Evolutionary conservation across 2,888 invertebrate genomes (phyloP).

Genomic region (Nemotelus pantherinus): DNA sequence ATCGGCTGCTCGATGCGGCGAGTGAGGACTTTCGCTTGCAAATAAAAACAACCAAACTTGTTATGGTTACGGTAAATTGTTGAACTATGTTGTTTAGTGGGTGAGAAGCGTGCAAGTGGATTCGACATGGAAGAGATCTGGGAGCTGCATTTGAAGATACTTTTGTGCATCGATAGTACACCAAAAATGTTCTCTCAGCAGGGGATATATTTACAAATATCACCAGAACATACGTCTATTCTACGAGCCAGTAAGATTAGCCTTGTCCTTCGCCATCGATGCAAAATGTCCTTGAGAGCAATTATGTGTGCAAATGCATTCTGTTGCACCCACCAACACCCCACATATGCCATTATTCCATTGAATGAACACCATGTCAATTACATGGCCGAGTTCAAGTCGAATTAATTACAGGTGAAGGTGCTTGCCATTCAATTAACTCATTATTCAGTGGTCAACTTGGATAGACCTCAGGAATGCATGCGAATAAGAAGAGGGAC

Average conservation of each 20-base stretch:
- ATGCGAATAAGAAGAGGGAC: constrained; percentile 15
- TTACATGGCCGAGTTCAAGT: constrained; percentile 35
- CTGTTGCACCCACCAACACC: not conserved
- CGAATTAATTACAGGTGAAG: constrained; percentile 46
- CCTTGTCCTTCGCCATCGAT: constrained; percentile 28
- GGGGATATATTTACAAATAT: no score
- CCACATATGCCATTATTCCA: constrained; percentile 4
- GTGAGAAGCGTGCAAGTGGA: not conserved
- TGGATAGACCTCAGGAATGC: constrained; percentile 32
- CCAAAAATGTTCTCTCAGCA: not conserved
- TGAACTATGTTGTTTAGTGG: constrained; percentile 4
- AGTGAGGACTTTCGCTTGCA: not conserved
- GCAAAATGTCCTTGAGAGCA: not conserved
- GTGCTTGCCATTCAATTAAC: constrained; percentile 38
- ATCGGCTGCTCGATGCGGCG: not conserved
- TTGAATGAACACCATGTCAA: constrained; percentile 22
- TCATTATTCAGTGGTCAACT: constrained; percentile 43
- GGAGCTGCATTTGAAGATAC: no score
- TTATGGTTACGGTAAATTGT: not conserved
- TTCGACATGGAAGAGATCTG: no score
- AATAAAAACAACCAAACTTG: constrained; percentile 3
- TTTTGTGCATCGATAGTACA: not conserved
- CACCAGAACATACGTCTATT: no score
- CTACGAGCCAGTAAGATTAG: not conserved
- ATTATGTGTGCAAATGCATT: constrained; percentile 6